Conservation (phyloP, 2,888 invertebrate genomes). For the Sinopyrophorus schimmeli region DNA sequence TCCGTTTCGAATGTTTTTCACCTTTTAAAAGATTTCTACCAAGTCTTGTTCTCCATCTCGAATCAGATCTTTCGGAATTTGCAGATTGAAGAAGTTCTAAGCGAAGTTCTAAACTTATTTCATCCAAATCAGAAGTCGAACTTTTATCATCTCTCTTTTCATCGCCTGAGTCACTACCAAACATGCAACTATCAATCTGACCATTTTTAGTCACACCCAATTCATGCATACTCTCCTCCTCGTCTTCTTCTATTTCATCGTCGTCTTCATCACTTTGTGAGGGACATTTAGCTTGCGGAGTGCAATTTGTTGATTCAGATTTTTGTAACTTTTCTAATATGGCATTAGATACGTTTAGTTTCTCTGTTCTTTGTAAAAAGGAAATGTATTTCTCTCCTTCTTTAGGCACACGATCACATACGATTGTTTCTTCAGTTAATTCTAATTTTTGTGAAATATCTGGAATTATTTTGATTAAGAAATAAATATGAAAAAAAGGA, state of each 20-base stretch:
- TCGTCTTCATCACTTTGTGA: conserved; percentile 26
- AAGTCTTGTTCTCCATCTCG: conserved; percentile 31
- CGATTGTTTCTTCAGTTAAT: conserved; percentile 18
- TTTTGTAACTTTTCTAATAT: conserved; percentile 29
- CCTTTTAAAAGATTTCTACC: conserved; percentile 22
- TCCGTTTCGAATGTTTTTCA: conserved; percentile 53
- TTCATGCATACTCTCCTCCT: conserved; percentile 61
- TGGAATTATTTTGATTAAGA: conserved; percentile 2
- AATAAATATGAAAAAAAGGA: not conserved
- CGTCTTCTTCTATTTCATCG: conserved; percentile 57
- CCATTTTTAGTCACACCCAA: conserved; percentile 52
- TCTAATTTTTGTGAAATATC: conserved; percentile 40
- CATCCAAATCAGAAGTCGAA: conserved; percentile 41
- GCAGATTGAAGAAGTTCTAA: conserved; percentile 24
- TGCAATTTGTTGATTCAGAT: conserved; percentile 3
- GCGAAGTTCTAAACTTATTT: conserved; percentile 47
- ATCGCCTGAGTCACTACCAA: conserved; percentile 34
- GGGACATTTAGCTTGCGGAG: too few relatives aligned
- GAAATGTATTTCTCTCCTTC: conserved; percentile 69
- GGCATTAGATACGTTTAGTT: conserved; percentile 25
- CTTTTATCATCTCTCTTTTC: conserved; percentile 23
- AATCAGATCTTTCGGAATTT: conserved; percentile 23
- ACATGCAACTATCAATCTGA: conserved; percentile 55
- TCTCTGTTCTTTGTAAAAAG: conserved; percentile 65
- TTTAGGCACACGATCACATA: conserved; percentile 70